Evolutionary conservation across 1,140 invertebrate species (phyloP).

Genomic region (Argopecten irradians): DNA sequence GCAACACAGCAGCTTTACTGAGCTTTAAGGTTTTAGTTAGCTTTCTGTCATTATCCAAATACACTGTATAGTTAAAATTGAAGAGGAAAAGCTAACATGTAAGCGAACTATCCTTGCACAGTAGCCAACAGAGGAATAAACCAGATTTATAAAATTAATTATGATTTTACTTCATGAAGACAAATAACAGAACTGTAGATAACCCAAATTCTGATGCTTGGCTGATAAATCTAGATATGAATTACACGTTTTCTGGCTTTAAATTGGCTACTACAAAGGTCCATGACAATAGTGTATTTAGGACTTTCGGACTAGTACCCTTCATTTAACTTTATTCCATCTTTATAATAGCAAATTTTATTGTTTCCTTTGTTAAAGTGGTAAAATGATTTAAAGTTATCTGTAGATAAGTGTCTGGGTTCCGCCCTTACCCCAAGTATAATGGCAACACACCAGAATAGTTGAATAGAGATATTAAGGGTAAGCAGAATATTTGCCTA

Average conservation of each 20-base stretch:
- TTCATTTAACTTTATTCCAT: not conserved
- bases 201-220: not conserved
- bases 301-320: not conserved
- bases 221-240: conserved; percentile 1
- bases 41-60: not conserved
- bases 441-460: not conserved
- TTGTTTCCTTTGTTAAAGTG: not conserved
- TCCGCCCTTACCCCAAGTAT: not conserved
- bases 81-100: not conserved
- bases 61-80: not conserved
- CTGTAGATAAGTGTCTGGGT: not conserved
- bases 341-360: conserved; percentile 7
- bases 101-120: not conserved
- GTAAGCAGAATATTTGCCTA: not conserved
- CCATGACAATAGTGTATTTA: not conserved
- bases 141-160: not conserved
- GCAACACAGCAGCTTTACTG: not conserved
- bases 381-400: not conserved
- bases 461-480: not conserved
- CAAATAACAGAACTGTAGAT: not conserved
- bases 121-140: not conserved
- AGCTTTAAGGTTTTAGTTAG: not conserved
- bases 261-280: not conserved
- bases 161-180: not conserved
- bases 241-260: not conserved